phyloP scores from a whole-genome alignment of 2,113 vertebrate species.

The Chaetura pelagica region DNA sequence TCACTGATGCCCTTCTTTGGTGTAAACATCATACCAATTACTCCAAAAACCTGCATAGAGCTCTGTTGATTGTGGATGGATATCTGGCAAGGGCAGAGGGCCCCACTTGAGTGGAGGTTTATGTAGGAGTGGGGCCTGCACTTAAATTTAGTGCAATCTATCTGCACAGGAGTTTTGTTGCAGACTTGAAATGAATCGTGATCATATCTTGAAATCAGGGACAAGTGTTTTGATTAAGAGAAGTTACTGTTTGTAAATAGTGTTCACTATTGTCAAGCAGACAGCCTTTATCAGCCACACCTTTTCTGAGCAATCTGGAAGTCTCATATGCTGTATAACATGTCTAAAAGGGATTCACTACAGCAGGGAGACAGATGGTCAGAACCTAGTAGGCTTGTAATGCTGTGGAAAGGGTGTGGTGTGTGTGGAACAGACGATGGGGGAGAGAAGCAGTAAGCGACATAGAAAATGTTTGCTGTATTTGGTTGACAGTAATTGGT shows the following conservation, averaged over 20 bases:
- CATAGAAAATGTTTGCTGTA: not conserved
- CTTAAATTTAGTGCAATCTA: too few species aligned
- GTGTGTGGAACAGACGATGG: fast-evolving
- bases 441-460: not conserved
- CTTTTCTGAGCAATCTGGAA: not conserved
- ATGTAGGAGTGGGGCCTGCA: fast-evolving
- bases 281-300: not conserved
- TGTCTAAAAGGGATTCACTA: not conserved
- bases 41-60: not conserved
- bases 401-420: not conserved
- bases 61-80: not conserved
- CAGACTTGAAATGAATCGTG: not conserved
- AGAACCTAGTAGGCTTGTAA: not conserved
- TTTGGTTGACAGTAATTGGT: not conserved
- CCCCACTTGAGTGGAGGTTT: not conserved
- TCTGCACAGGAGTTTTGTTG: not conserved
- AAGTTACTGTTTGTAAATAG: slow-evolving; percentile 25
- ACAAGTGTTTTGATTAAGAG: not conserved
- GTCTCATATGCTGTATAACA: not conserved
- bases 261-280: not conserved
- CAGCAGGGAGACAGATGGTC: not conserved
- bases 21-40: not conserved
- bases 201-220: not conserved
- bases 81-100: not conserved
- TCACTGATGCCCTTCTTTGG: not conserved